Evolutionary conservation across 2,113 vertebrate genomes (phyloP), one percentile per base, ranked within the genome.

Genomic region (Bufo bufo): DNA sequence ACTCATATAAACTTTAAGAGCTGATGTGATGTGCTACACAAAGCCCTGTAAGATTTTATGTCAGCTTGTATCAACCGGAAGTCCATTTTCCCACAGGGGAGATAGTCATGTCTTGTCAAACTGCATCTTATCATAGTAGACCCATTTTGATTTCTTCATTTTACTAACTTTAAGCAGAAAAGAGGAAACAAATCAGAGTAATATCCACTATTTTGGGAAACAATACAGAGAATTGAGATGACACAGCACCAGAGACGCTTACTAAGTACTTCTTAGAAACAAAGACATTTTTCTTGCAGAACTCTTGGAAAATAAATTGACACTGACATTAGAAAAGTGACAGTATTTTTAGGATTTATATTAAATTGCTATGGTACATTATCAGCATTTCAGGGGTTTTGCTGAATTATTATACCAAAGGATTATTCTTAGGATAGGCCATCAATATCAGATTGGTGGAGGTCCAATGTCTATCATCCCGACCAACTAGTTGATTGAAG

Each of bases 51-150:
- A 88, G 80, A 88, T 88, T 82, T 82, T 83, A 82, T 88, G 87
- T 88, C 87, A 88, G 72, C 71, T 88, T 88, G 87, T 77, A 88
- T 88, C 87, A 88, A 77, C 80, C 81, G 87, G 87, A 88, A 88
- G 87, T 88, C 59, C 59, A 84, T 88, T 88, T 84, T 78, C 81
- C 87, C 87, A 88, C 80, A 77, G 87, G 87, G 87, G 50, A 77
- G 43, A 84, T 84, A 88, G 81, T 77, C 81, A 88, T 77, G 69
- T 88, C 87, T 84, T 88, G 87, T 88, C 87, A 88, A 77, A 88
- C 84, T 56, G 61, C 50, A 88, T 88, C 72, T 84, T 45, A 84
- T 88, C 87, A 88, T 82, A 56, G 45, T 65, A 50, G 61, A 88
- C 66, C 78, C 79, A 74, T 84, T 84, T 59, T 75, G 71, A 88